phyloP scores from a whole-genome alignment of 2,113 vertebrate species.

The Zapus hudsonius region DNA sequence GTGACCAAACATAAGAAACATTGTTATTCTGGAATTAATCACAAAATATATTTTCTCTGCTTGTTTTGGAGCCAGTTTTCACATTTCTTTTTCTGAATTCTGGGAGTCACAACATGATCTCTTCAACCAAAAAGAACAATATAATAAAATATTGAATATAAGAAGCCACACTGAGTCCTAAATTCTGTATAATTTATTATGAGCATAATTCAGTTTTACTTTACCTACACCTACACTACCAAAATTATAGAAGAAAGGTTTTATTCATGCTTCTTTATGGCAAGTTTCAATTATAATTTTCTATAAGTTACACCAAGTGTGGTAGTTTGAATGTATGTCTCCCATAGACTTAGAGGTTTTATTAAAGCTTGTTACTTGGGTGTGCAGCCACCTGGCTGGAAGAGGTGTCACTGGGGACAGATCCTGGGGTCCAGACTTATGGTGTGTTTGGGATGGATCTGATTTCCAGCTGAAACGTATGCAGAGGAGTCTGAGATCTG shows the following conservation, averaged over 20 bases:
- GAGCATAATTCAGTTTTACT: not conserved
- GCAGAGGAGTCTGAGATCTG: no score
- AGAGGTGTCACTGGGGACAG: no score
- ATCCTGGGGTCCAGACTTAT: no score
- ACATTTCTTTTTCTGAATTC: not conserved
- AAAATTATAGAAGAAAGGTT: not conserved
- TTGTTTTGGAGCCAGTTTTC: not conserved
- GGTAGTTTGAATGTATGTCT: no score
- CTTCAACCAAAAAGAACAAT: not conserved
- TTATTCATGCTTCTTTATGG: not conserved
- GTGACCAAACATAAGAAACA: not conserved
- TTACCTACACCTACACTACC: not conserved
- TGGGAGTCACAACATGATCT: constrained; percentile 23
- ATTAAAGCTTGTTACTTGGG: no score
- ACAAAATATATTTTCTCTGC: not conserved
- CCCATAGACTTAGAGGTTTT: no score
- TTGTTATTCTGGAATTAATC: not conserved
- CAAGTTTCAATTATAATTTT: not conserved
- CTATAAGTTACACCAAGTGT: not conserved
- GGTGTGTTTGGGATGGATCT: no score
- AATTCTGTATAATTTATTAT: not conserved
- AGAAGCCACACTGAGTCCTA: not conserved
- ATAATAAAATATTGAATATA: not conserved
- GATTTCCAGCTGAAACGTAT: no score
- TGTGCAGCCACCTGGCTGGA: no score